phyloP scores from a whole-genome alignment of 64 coral and sea anemone genomes.

The Montipora sp. region DNA sequence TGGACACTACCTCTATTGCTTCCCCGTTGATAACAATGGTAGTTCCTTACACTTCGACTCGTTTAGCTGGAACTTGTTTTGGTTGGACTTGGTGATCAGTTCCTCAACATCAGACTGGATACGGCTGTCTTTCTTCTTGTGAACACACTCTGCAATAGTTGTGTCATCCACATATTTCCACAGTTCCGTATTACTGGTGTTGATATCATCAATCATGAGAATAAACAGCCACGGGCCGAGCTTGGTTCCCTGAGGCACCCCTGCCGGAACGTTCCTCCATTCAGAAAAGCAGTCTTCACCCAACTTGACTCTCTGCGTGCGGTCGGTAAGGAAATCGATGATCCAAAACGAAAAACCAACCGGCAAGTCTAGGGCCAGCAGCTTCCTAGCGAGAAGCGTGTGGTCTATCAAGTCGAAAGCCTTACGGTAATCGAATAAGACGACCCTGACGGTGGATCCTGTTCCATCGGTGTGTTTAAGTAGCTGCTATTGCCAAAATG shows the following conservation, averaged over 20 bases:
- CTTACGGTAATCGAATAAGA: background rate
- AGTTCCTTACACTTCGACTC: no score
- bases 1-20: slow-evolving; percentile 51
- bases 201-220: slow-evolving; percentile 48
- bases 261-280: slow-evolving; percentile 45
- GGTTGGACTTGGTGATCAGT: no score
- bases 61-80: no score
- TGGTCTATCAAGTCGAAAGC: background rate
- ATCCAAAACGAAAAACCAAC: background rate
- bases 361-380: background rate
- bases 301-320: slow-evolving; percentile 11
- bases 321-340: slow-evolving; percentile 6
- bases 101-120: no score
- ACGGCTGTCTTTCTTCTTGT: no score
- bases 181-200: slow-evolving; percentile 34
- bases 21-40: slow-evolving; percentile 50
- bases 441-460: slow-evolving; percentile 6
- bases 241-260: slow-evolving; percentile 44
- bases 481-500: no score
- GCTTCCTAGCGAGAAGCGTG: background rate
- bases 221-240: slow-evolving; percentile 46
- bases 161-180: slow-evolving; percentile 48
- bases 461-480: background rate
- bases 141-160: no score
- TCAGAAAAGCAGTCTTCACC: slow-evolving; percentile 3